Evolutionary conservation across 2,113 vertebrate genomes (phyloP).

Genomic region (Tetrao urogallus): DNA sequence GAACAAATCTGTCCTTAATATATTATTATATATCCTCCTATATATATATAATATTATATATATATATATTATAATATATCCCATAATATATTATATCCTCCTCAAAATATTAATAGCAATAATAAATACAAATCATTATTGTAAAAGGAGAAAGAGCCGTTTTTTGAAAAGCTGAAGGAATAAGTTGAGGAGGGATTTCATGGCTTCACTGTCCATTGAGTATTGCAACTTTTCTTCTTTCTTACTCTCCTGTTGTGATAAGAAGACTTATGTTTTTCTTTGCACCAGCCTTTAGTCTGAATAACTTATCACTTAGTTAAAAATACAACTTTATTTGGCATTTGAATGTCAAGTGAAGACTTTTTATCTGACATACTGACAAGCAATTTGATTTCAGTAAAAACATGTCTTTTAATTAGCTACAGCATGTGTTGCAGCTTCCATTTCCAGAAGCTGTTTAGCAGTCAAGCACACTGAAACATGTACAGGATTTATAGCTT

Average conservation of each 20-base stretch:
- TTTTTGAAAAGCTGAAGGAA: neutral
- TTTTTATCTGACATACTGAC: conserved; percentile 63
- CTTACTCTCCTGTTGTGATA: neutral
- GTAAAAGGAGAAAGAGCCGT: neutral
- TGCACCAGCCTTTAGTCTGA: conserved; percentile 31
- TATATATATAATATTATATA: too few species aligned
- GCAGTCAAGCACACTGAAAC: conserved; percentile 42
- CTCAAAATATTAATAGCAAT: neutral
- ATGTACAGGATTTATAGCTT: conserved; percentile 62
- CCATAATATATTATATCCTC: too few species aligned
- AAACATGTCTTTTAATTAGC: conserved; percentile 47
- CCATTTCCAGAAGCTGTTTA: conserved; percentile 68
- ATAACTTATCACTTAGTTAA: conserved; percentile 43
- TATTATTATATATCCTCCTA: too few species aligned
- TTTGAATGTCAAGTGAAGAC: conserved; percentile 54
- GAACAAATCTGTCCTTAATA: neutral
- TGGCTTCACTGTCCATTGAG: neutral
- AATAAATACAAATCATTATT: neutral
- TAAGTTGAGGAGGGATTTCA: neutral
- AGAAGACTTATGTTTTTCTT: conserved; percentile 1
- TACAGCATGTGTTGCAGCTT: conserved; percentile 47
- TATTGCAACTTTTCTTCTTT: neutral
- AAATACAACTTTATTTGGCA: conserved; percentile 47
- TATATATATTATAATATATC: too few species aligned
- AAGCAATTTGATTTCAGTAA: conserved; percentile 67